These are phyloP conservation scores for Melanostoma scalare DNA, from an alignment of 2,888 invertebrate species.

Conservation along the genomic window DNA sequence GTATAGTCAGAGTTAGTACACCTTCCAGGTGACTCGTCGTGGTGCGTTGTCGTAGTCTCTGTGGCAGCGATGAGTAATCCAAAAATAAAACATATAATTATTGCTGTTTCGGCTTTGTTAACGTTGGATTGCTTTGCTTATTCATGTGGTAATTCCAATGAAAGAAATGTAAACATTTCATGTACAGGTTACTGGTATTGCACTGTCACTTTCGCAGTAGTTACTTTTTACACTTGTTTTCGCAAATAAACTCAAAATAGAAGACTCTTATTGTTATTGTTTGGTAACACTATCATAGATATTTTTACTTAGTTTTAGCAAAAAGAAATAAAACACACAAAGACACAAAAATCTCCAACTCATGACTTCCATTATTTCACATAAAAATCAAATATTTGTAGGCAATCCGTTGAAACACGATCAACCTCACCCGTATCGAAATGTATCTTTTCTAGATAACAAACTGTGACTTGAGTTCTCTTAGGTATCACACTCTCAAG, in stretches of 20 bases:
- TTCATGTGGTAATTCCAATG: conserved; percentile 36
- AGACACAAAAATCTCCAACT: conserved; percentile 75
- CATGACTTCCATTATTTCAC: conserved; percentile 74
- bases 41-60: conserved; percentile 42
- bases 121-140: conserved; percentile 4
- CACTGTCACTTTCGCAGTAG: conserved; percentile 31
- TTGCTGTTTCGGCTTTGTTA: conserved; percentile 14
- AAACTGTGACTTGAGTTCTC: neutral
- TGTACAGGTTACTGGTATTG: neutral
- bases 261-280: conserved; percentile 39
- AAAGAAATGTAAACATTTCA: conserved; percentile 22
- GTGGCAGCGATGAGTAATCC: conserved; percentile 60
- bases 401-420: conserved; percentile 22
- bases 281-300: conserved; percentile 59
- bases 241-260: conserved; percentile 35
- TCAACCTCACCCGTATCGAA: conserved; percentile 22
- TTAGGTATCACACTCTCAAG: no score
- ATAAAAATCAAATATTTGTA: conserved; percentile 2
- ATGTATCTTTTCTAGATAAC: conserved; percentile 43
- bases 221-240: conserved; percentile 39
- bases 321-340: conserved; percentile 75
- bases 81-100: conserved; percentile 45
- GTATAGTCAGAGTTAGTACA: neutral
- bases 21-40: conserved; percentile 43
- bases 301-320: conserved; percentile 71